Percentiles rank a stretch among this genome's conserved stretches.
Conservation (phyloP, 2,797 vertebrate species). For the Staurois parvus region DNA sequence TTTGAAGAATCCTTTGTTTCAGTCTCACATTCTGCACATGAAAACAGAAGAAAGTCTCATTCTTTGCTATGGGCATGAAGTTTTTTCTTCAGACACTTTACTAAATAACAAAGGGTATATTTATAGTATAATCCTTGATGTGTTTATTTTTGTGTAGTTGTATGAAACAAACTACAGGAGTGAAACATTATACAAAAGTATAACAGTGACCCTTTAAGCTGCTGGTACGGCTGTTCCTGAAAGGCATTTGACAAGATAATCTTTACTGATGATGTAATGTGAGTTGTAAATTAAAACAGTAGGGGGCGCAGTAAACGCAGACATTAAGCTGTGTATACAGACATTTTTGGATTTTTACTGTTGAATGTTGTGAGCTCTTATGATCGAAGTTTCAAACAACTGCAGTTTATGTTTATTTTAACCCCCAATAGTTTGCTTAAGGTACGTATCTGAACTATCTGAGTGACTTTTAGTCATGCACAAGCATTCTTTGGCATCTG, state of each 20-base stretch:
- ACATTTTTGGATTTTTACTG: constrained; percentile 69
- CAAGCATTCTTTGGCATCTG: constrained; percentile 84
- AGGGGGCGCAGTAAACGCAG: constrained; percentile 64
- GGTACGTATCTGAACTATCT: constrained; percentile 74
- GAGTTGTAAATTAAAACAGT: constrained; percentile 70
- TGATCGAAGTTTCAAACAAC: constrained; percentile 71
- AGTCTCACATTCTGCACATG: too few species aligned
- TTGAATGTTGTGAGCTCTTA: constrained; percentile 53
- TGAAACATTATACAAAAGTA: constrained; percentile 12
- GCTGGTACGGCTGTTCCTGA: constrained; percentile 26
- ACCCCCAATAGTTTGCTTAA: constrained; percentile 36
- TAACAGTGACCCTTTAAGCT: constrained; percentile 12
- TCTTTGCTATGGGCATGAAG: too few species aligned
- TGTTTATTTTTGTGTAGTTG: background rate
- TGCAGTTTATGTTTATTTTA: constrained; percentile 61
- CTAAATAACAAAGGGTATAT: background rate
- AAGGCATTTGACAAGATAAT: constrained; percentile 67
- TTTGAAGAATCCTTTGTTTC: background rate
- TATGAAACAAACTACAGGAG: constrained; percentile 20
- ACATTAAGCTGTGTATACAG: constrained; percentile 66
- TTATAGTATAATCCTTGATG: background rate
- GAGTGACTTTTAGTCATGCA: constrained; percentile 71
- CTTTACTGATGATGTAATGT: constrained; percentile 70
- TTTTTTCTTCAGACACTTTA: background rate
- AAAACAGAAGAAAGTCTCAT: too few species aligned